These are phyloP conservation scores for Athrips mouffetella DNA, from an alignment of 2,888 invertebrate genomes.

Conservation along the genomic window DNA sequence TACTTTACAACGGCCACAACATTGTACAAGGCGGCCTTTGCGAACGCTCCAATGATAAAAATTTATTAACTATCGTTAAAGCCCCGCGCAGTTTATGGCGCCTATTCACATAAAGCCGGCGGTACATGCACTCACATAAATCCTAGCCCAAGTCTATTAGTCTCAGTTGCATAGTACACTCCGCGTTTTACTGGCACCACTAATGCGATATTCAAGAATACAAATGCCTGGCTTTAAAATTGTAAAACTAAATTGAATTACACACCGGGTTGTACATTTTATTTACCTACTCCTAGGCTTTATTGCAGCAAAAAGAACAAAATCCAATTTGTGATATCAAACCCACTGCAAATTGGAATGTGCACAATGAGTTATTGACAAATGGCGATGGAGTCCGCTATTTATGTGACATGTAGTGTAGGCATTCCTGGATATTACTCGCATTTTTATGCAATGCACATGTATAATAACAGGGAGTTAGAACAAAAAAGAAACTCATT, in stretches of 20 bases:
- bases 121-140: conserved; percentile 60
- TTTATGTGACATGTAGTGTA: conserved; percentile 7
- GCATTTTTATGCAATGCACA: too few relatives aligned
- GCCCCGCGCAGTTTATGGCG: conserved; percentile 58
- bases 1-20: conserved; percentile 26
- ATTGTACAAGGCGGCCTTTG: conserved; percentile 32
- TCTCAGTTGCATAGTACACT: conserved; percentile 70
- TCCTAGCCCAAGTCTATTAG: conserved; percentile 69
- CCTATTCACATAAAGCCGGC: conserved; percentile 59
- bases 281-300: conserved; percentile 31
- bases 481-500: too few relatives aligned
- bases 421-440: too few relatives aligned
- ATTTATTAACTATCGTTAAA: conserved; percentile 70
- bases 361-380: conserved; percentile 4
- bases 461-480: too few relatives aligned
- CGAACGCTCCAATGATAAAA: conserved; percentile 63
- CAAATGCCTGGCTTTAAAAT: conserved; percentile 45
- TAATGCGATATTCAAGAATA: conserved; percentile 42
- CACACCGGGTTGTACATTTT: conserved; percentile 35
- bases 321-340: conserved; percentile 29
- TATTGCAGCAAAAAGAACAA: conserved; percentile 30
- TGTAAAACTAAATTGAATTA: conserved; percentile 49
- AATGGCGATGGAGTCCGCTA: conserved; percentile 12
- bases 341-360: conserved; percentile 12
- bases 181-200: conserved; percentile 39